A percentile compares a stretch with the other conserved stretches of the same genome.
Evolutionary conservation across 2,797 vertebrate genomes (phyloP).

Genomic region (Mus spretus): DNA sequence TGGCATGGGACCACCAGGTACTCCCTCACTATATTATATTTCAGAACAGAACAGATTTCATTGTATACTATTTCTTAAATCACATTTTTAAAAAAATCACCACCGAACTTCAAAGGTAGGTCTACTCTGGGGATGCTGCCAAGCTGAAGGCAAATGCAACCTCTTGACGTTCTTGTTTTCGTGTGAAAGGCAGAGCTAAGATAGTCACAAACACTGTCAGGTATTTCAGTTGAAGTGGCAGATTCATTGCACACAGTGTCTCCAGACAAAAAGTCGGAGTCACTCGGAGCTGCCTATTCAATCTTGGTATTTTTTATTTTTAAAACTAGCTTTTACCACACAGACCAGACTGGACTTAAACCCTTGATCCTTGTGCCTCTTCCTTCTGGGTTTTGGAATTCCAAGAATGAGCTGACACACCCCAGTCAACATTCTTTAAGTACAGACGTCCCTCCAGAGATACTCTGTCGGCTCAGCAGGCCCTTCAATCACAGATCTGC

Average conservation of each 20-base stretch:
- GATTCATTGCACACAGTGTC: not conserved
- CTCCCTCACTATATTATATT: not conserved
- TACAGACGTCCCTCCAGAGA: not conserved
- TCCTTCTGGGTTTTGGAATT: not conserved
- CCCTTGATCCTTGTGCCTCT: not conserved
- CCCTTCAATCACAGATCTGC: not conserved
- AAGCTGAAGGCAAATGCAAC: conserved; percentile 6
- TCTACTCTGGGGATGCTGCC: not conserved
- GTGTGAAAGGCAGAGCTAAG: conserved; percentile 9
- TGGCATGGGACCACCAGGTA: not conserved
- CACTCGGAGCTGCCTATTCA: not conserved
- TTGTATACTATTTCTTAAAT: conserved; percentile 6
- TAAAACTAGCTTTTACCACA: not conserved
- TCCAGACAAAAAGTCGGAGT: not conserved
- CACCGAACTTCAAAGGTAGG: conserved; percentile 3
- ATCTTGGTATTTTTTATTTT: not conserved
- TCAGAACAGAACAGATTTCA: not conserved
- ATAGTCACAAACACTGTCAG: not conserved
- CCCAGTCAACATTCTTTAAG: not conserved
- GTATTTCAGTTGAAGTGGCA: not conserved
- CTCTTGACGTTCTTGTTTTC: conserved; percentile 19
- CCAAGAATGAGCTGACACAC: not conserved
- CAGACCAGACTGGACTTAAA: not conserved
- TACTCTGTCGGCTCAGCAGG: not conserved
- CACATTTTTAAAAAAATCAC: not conserved